Evolutionary conservation across 2,113 vertebrate species (phyloP).

Genomic region (Notothenia coriiceps): DNA sequence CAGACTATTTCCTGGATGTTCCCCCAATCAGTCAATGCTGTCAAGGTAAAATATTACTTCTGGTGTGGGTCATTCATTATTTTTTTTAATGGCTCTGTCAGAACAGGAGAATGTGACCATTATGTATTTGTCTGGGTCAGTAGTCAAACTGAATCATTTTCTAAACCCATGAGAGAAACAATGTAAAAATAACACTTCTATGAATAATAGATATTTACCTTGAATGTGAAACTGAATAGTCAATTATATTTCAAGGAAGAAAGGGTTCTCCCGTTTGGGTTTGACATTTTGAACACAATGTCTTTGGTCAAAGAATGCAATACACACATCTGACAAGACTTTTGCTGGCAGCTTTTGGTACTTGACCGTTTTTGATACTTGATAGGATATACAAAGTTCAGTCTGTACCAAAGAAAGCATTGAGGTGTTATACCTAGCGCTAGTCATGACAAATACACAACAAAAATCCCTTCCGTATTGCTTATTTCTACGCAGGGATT

Average conservation of each 20-base stretch:
- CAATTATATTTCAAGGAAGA: too few species aligned
- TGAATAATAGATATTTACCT: neutral
- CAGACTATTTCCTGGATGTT: too few species aligned
- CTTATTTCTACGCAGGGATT: neutral
- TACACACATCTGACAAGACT: neutral
- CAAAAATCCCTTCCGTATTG: neutral
- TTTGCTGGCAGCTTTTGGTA: neutral
- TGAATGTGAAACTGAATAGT: too few species aligned
- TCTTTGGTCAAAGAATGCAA: too few species aligned
- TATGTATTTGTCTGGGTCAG: neutral
- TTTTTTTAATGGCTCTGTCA: slow-evolving; percentile 3
- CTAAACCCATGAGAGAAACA: neutral
- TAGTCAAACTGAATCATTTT: neutral
- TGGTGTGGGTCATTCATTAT: neutral
- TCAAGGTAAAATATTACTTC: neutral
- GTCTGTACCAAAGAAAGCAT: neutral
- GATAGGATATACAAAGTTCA: neutral
- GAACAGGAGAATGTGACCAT: neutral
- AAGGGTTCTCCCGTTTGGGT: too few species aligned
- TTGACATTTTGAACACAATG: too few species aligned
- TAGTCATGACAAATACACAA: neutral
- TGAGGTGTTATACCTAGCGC: neutral
- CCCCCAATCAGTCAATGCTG: neutral
- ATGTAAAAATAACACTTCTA: too few species aligned
- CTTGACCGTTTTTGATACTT: neutral